Conservation (phyloP, 2,888 invertebrate genomes). For the Protonemura montana region DNA sequence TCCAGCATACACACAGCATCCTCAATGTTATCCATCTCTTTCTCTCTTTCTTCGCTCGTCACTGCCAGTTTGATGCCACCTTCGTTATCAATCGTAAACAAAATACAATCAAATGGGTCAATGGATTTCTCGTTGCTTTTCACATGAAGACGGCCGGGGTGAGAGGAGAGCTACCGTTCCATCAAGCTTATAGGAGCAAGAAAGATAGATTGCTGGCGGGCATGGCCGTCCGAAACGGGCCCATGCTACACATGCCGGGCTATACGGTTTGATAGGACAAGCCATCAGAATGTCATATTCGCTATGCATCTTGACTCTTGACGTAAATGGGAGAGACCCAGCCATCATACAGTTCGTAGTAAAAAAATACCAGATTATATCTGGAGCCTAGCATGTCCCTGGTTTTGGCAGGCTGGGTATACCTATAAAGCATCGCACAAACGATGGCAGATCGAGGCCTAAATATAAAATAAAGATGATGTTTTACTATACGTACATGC, state of each 20-base stretch:
- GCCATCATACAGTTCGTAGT: not conserved
- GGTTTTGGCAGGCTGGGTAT: not conserved
- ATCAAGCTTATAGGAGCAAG: not conserved
- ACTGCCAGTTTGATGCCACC: conserved; percentile 14
- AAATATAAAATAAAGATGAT: not conserved
- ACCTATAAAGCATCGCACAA: not conserved
- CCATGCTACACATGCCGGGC: not conserved
- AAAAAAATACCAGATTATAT: not conserved
- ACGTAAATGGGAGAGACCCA: not conserved
- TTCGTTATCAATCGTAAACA: conserved; percentile 34
- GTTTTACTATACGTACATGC: not conserved
- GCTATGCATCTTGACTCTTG: conserved; percentile 12
- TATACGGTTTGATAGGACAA: not conserved
- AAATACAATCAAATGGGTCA: conserved; percentile 27
- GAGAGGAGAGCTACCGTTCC: not conserved
- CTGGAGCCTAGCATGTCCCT: not conserved
- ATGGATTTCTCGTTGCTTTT: not conserved
- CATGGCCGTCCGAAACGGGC: not conserved
- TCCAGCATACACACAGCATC: not conserved
- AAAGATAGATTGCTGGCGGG: not conserved
- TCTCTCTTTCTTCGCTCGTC: conserved; percentile 17
- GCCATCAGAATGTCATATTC: conserved; percentile 4
- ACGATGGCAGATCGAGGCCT: not conserved
- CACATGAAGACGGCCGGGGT: not conserved
- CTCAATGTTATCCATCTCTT: conserved; percentile 9